Conservation (phyloP, 2,888 invertebrate genomes). For the Rhyacophila evoluta region DNA sequence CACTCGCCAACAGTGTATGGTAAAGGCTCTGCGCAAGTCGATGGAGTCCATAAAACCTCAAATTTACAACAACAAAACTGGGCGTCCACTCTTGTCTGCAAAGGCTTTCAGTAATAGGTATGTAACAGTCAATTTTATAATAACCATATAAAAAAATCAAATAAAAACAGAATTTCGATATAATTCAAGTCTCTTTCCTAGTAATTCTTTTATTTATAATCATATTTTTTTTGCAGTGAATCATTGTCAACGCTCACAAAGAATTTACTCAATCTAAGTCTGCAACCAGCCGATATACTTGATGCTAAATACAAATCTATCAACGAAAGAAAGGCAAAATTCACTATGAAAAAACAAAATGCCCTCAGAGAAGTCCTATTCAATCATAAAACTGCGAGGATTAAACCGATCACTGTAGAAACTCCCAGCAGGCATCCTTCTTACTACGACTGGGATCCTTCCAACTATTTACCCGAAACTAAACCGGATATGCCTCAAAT, state of each 20-base stretch:
- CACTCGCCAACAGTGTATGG: constrained; percentile 70
- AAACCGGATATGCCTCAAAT: constrained; percentile 33
- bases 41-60: constrained; percentile 59
- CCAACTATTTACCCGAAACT: constrained; percentile 38
- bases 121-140: no score
- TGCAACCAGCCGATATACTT: constrained; percentile 63
- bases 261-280: constrained; percentile 68
- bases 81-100: constrained; percentile 29
- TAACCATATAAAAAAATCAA: no score
- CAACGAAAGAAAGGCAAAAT: constrained; percentile 58
- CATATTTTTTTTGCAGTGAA: constrained; percentile 58
- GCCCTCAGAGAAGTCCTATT: constrained; percentile 68
- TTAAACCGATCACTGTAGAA: constrained; percentile 68
- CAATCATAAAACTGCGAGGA: constrained; percentile 67
- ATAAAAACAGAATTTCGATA: no score
- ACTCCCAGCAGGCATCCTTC: constrained; percentile 61
- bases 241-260: constrained; percentile 67
- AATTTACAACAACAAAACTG: constrained; percentile 57
- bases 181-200: no score
- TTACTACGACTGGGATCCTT: constrained; percentile 57
- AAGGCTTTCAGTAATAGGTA: background rate
- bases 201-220: no score
- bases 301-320: constrained; percentile 61
- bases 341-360: constrained; percentile 67
- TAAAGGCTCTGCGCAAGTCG: constrained; percentile 62